Evolutionary conservation across 2,113 vertebrate genomes (phyloP), one percentile per base, ranked within the genome.

Genomic region (Candoia aspera): DNA sequence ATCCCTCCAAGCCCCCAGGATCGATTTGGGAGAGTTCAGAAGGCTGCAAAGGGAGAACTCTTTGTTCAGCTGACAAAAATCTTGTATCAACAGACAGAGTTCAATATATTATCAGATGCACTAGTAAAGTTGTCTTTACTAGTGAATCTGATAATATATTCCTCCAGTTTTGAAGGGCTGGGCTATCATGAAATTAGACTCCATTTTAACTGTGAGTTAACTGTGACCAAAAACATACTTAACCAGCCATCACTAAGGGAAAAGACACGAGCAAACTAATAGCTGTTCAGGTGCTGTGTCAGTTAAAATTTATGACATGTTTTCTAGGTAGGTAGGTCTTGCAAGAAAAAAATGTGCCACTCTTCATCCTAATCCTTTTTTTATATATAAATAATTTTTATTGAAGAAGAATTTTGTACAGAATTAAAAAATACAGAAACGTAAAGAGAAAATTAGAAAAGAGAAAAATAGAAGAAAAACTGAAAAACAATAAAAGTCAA

Each of bases 91-190:
- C 62, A 68, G 26, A 64, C 42, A 42, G 23, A 49, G 49, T 49
- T 49, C 49, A 49, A 42, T 42, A 42, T 42, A 42, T 42, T 42
- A 42, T 42, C 42, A 42, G 42, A 42, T 42, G 42, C 42, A 42
- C 42, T 42, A 42, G 42, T 42, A 42, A 49, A 49, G 49, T 49
- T 49, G 49, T 53, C 53, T 84, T 85, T 85, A 23, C 24, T n/a
- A 53, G 53, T 64, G 60, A 12, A 53, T 89, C 59, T 29, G 6
- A 53, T 53, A 24, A 24, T 17, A 68, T 64, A 62, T 37, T 89
- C 54, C 17, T 90, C 91, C 90, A 55, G 23, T 94, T 84, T 21
- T 73, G 12, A 68, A 11, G 90, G 62, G 93, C 93, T 94, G 46
- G 84, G 93, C 64, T 93, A 58, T 62, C 13, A 68, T 42, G 42